These are phyloP conservation scores for Micropterix aruncella DNA, from an alignment of 2,888 invertebrate species.

Conservation along the genomic window DNA sequence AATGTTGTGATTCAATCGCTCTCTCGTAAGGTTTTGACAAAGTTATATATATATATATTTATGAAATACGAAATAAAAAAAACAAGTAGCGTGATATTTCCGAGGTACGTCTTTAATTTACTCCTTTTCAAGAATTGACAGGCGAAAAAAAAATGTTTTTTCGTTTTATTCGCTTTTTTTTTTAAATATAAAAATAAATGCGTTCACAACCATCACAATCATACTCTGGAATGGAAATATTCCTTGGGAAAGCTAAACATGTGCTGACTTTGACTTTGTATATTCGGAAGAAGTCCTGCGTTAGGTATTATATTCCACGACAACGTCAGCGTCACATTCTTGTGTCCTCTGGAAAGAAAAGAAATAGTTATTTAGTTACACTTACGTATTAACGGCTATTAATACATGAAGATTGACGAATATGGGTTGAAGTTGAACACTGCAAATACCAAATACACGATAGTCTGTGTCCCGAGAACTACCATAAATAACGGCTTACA, in stretches of 20 bases:
- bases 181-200: slow-evolving; percentile 9
- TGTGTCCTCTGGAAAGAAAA: slow-evolving; percentile 61
- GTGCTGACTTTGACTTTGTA: slow-evolving; percentile 71
- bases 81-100: neutral
- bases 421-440: no score
- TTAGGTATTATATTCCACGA: slow-evolving; percentile 99
- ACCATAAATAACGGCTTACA: no score
- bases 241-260: slow-evolving; percentile 82
- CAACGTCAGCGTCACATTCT: slow-evolving; percentile 86
- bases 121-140: no score
- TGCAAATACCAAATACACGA: no score
- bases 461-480: no score
- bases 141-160: no score
- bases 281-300: slow-evolving; percentile 86
- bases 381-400: no score
- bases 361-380: no score
- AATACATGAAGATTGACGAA: no score
- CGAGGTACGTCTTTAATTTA: no score
- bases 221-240: slow-evolving; percentile 53
- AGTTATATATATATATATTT: neutral
- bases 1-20: neutral
- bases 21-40: neutral
- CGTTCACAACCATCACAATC: slow-evolving; percentile 19
- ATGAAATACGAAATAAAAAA: neutral
- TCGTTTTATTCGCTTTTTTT: slow-evolving; percentile 8